A percentile compares a stretch with the other conserved stretches of the same genome.
Evolutionary conservation across 2,888 invertebrate species (phyloP).

Genomic region (Raillietiella orientalis): DNA sequence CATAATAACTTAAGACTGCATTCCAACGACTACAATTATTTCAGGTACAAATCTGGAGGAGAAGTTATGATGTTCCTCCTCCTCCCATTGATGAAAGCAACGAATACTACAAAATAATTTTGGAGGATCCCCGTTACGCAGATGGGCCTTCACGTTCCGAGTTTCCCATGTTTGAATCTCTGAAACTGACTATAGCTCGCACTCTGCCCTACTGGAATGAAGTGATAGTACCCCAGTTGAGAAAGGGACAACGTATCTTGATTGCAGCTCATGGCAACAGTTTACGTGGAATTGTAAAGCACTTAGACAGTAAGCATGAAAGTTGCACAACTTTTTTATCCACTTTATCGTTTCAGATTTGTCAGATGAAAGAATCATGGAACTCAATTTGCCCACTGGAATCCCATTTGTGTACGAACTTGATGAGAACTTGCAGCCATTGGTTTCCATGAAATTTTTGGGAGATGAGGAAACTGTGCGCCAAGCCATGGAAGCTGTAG

Average conservation of each 20-base stretch:
- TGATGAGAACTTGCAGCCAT: constrained; percentile 29
- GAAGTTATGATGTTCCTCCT: constrained; percentile 47
- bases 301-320: constrained; percentile 34
- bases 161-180: constrained; percentile 49
- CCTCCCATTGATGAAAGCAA: constrained; percentile 44
- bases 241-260: constrained; percentile 38
- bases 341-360: constrained; percentile 18
- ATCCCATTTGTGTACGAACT: constrained; percentile 46
- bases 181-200: constrained; percentile 39
- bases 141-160: constrained; percentile 27
- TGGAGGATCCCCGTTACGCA: constrained; percentile 33
- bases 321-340: neutral
- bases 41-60: constrained; percentile 52
- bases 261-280: constrained; percentile 65
- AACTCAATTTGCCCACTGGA: constrained; percentile 39
- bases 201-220: constrained; percentile 62
- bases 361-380: constrained; percentile 34
- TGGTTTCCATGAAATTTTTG: constrained; percentile 34
- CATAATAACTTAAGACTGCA: neutral
- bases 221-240: constrained; percentile 45
- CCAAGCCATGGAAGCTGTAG: constrained; percentile 38
- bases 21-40: no score
- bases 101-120: constrained; percentile 35
- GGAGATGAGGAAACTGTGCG: constrained; percentile 40
- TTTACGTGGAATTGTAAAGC: constrained; percentile 49